phyloP scores from a whole-genome alignment of 2,888 invertebrate species.

The Seira sanloemensis region DNA sequence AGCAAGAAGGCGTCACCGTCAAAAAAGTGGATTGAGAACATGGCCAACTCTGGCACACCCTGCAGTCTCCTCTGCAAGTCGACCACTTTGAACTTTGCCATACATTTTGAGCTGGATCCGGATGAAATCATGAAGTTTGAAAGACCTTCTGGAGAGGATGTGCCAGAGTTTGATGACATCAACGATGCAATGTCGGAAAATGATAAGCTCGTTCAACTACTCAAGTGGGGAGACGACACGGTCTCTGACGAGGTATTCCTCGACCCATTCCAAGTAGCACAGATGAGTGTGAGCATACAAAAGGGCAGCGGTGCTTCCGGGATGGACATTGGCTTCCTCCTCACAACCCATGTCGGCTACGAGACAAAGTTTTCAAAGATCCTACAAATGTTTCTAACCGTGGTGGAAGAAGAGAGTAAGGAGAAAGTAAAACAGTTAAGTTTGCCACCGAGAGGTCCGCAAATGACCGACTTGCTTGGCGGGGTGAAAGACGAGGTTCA shows the following conservation, averaged over 20 bases:
- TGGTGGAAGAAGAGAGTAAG: background rate
- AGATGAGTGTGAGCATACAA: background rate
- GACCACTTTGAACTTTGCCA: background rate
- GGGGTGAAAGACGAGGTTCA: too few species aligned
- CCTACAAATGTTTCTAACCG: background rate
- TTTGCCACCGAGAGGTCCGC: too few species aligned
- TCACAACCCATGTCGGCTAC: background rate
- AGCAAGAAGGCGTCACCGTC: background rate
- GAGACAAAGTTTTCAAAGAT: background rate
- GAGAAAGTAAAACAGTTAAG: background rate
- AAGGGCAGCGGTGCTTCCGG: background rate
- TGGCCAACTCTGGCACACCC: background rate
- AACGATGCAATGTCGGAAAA: background rate
- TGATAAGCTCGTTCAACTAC: background rate
- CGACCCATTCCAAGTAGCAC: background rate
- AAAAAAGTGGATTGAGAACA: background rate
- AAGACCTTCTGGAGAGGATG: background rate
- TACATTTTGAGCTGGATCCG: background rate
- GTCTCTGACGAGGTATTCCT: constrained; percentile 19
- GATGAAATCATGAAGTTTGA: background rate
- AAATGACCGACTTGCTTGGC: too few species aligned
- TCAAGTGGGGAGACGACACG: constrained; percentile 2
- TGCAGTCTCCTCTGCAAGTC: background rate
- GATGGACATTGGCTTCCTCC: constrained; percentile 19
- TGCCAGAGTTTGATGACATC: too few species aligned